A percentile compares a stretch with the other conserved stretches of the same genome.
These are phyloP conservation scores for Mechanitis messenoides DNA, from an alignment of 2,888 invertebrate species.

Conservation along the genomic window DNA sequence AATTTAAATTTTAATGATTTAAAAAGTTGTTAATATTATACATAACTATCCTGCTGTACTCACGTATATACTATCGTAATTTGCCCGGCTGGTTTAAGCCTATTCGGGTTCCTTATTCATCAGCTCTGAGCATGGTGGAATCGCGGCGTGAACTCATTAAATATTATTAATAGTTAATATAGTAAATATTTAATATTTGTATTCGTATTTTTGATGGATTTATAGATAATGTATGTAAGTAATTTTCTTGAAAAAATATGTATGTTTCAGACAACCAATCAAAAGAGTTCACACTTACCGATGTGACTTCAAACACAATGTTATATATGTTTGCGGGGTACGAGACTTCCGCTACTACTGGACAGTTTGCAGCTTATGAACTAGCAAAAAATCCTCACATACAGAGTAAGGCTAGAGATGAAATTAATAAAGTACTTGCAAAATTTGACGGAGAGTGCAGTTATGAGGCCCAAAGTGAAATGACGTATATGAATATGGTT, in stretches of 20 bases:
- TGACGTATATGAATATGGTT: conserved; percentile 76
- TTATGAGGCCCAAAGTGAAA: conserved; percentile 73
- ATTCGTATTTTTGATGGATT: too few relatives aligned
- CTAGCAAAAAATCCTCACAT: conserved; percentile 69
- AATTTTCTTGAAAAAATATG: background rate
- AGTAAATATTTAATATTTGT: too few relatives aligned
- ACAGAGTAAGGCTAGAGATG: conserved; percentile 67
- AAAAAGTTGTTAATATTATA: too few relatives aligned
- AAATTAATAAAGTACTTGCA: conserved; percentile 57
- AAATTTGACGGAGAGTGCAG: conserved; percentile 63
- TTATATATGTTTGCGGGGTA: conserved; percentile 80
- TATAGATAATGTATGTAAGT: too few relatives aligned
- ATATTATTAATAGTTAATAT: too few relatives aligned
- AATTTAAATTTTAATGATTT: too few relatives aligned
- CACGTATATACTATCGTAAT: too few relatives aligned
- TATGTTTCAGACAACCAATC: conserved; percentile 4
- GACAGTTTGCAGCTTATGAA: conserved; percentile 74
- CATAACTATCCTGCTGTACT: too few relatives aligned
- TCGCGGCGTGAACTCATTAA: too few relatives aligned
- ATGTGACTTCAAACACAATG: conserved; percentile 74
- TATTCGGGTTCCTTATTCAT: too few relatives aligned
- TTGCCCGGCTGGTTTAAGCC: too few relatives aligned
- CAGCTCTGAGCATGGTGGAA: too few relatives aligned
- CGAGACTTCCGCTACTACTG: conserved; percentile 78
- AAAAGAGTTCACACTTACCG: conserved; percentile 55